These are phyloP conservation scores for Myotis davidii DNA, from an alignment of 2,113 vertebrate genomes.

Conservation along the genomic window DNA sequence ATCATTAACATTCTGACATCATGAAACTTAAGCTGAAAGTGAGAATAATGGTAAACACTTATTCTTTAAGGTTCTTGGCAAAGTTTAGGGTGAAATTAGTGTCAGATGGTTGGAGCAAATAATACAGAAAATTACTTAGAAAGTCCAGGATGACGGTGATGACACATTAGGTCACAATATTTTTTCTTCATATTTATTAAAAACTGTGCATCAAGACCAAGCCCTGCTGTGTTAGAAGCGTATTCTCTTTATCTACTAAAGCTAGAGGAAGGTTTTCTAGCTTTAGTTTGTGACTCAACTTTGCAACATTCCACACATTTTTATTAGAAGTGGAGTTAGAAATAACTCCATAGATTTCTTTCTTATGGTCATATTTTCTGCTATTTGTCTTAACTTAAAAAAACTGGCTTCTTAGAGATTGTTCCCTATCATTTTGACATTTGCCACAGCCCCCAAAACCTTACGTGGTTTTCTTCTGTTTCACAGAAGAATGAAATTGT, in stretches of 20 bases:
- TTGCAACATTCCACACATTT: not conserved
- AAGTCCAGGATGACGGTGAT: not conserved
- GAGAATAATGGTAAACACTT: not conserved
- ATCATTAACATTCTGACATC: not conserved
- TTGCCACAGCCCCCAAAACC: not conserved
- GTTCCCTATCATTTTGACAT: not conserved
- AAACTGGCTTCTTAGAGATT: not conserved
- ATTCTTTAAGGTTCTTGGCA: not conserved
- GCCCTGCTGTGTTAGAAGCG: not conserved
- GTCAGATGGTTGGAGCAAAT: rapidly evolving
- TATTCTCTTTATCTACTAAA: not conserved
- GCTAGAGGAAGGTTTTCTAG: not conserved
- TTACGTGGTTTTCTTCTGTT: not conserved
- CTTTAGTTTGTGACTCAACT: not conserved
- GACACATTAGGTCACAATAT: not conserved
- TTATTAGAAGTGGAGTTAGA: not conserved
- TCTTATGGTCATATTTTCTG: not conserved
- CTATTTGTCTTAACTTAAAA: not conserved
- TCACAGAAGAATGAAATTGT: not conserved
- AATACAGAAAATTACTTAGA: not conserved
- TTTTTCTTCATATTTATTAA: not conserved
- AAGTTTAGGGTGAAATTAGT: not conserved
- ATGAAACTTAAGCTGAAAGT: not conserved
- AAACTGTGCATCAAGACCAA: not conserved
- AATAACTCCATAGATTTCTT: not conserved